Evolutionary conservation across 35 echinoderm and acorn worm species (phyloP).

Genomic region (Heliocidaris erythrogramma): DNA sequence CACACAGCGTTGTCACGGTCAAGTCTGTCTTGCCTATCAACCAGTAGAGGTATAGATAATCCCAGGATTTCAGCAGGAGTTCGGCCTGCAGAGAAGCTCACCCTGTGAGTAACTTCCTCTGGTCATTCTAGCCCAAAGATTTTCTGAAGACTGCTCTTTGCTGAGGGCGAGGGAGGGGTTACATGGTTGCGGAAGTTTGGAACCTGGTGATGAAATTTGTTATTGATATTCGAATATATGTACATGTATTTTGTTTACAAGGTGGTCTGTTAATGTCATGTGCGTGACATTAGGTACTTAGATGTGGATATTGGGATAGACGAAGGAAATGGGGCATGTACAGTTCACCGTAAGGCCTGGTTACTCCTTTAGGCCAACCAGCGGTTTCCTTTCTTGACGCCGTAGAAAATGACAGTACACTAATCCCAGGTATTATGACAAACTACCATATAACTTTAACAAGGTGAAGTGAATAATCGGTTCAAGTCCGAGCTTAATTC

Average conservation of each 20-base stretch:
- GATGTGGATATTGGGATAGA: slow-evolving; percentile 2
- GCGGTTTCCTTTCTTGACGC: not conserved
- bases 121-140: not conserved
- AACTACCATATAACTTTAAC: not conserved
- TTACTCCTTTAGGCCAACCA: not conserved
- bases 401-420: not conserved
- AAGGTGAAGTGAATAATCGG: not conserved
- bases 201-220: not conserved
- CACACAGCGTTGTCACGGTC: not conserved
- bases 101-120: not conserved
- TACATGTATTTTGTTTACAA: not conserved
- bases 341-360: not conserved
- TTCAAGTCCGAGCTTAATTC: not conserved
- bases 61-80: not conserved
- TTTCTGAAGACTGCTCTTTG: not conserved
- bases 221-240: not conserved
- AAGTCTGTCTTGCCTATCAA: not conserved
- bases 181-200: not conserved
- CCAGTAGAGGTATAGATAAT: not conserved
- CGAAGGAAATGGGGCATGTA: not conserved
- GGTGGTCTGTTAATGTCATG: not conserved
- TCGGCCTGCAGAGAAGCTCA: not conserved
- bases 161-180: not conserved
- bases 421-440: slow-evolving; percentile 2
- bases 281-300: not conserved